Evolutionary conservation across 2,113 vertebrate genomes (phyloP), one percentile per base, ranked within the genome.

Genomic region (Clarias macrocephalus): DNA sequence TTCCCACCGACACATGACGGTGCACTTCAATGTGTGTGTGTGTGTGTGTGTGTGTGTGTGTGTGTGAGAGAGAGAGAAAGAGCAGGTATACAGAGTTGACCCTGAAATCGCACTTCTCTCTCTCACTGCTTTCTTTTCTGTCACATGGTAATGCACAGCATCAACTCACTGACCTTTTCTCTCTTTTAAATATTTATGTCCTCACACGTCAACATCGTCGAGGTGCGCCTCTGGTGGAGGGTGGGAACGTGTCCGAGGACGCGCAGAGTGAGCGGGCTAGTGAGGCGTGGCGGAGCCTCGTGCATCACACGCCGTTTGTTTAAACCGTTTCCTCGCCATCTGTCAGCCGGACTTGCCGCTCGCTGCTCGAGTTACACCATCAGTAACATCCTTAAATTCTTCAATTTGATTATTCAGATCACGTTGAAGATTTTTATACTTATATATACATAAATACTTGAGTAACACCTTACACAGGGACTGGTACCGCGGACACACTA

Each of bases 121-220:
- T 89, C 85, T 91, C 85, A 88, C 88, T 72, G 65, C 83, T 84
- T 73, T 84, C 28, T 59, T 15, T 56, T 85, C 25, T 80, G 30
- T 75, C 82, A 48, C 59, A 63, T 52, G 76, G 2, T 5, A 13
- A 59, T 54, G 42, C 15, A 2, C 75, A 28, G 62, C 89, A 88
- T 86, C 86, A 92, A 91, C 92, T 80, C 81, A n/a, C 75, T 60
- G 90, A 92, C 88, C 93, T 92, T 84, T 63, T 2, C 85, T 60
- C 56, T 83, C 85, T 91, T 92, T 93, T 90, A 93, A 93, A 91
- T 93, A 92, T 94, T 92, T 93, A 91, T 90, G 84, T 91, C 88
- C 13, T 37, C 57, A 37, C n/a, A 19, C 18, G 8, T 57, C 52
- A 10, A 54, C 75, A 56, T 48, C 48, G 16, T 21, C 76, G 21